Evolutionary conservation across 2,113 vertebrate species (phyloP), one percentile per base, ranked within the genome.

Genomic region (Nothobranchius furzeri): DNA sequence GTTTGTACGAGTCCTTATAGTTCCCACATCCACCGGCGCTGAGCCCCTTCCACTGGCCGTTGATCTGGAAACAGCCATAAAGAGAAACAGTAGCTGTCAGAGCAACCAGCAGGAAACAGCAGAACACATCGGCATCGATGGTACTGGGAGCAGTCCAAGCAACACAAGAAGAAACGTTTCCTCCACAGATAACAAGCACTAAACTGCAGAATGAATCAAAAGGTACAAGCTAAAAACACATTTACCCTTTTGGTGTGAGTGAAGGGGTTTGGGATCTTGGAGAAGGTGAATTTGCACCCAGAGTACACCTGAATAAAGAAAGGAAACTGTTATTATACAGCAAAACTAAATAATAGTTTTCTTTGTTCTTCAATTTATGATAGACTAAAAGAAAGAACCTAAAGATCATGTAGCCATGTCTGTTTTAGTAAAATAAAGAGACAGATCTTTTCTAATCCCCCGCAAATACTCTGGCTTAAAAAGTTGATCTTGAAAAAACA

Each of bases 21-120:
- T 99, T 99, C 40, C 95, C 95, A 90, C 98, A 99, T 14, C 97
- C 98, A 46, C 98, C 98, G 12, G 98, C 96, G 65, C 88, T 96
- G 45, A 83, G 78, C 9, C 95, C 96, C 78, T 96, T 98, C 97
- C 98, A 99, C 76, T 98, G 96, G 17, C 97, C 98, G 53, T 98
- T 98, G 47, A 98, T 85, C 98, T 99, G 85, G 46, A 43, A 74
- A 78, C 36, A 59, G 7, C 12, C 12, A 69, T 36, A 52, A 15
- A 42, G 2, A 50, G 13, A 11, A 47, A 12, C 40, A 53, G 4
- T 3, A 12, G 20, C 24, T 13, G 2, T 15, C 3, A 62, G 60
- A 13, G 6, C 25, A 17, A 13, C 6, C 37, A 9, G 10, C 4
- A 0, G 7, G 14, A 24, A 24, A 9, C 7, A 35, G 15, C 49